Evolutionary conservation across 2,113 vertebrate genomes (phyloP).

Genomic region (Actenoides lindsayi): DNA sequence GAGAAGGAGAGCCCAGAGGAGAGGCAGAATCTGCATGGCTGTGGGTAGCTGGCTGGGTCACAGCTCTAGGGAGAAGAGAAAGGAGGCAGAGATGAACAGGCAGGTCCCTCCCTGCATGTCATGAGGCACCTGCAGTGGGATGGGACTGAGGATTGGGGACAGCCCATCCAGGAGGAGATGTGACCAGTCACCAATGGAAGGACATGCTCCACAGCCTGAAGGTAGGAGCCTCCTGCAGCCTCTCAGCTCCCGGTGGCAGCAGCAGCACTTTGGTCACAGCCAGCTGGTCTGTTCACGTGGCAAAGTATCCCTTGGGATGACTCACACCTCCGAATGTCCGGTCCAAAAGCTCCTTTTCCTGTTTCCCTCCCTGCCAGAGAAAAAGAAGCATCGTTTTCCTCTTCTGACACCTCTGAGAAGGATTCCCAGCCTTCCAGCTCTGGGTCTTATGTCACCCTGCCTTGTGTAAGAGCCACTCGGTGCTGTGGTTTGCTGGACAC

Average conservation of each 20-base stretch:
- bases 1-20: constrained; percentile 32
- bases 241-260: not conserved
- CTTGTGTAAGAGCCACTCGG: not conserved
- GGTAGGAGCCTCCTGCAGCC: not conserved
- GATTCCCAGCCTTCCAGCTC: not conserved
- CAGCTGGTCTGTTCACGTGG: not conserved
- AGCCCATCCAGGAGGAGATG: not conserved
- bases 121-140: not conserved
- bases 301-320: not conserved
- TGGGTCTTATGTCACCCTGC: not conserved
- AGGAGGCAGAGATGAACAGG: not conserved
- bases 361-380: fast-evolving
- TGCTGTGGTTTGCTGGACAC: constrained; percentile 11
- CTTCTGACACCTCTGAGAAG: not conserved
- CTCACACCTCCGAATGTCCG: not conserved
- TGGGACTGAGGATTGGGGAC: not conserved
- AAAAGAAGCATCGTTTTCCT: not conserved
- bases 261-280: not conserved
- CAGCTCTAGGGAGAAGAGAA: not conserved
- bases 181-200: not conserved
- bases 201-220: fast-evolving
- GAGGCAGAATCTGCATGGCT: constrained; percentile 16
- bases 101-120: fast-evolving
- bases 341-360: not conserved
- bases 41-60: fast-evolving